Percentiles rank a stretch among this genome's conserved stretches.
Evolutionary conservation across 2,113 vertebrate genomes (phyloP).

Genomic region (Silurus glanis): DNA sequence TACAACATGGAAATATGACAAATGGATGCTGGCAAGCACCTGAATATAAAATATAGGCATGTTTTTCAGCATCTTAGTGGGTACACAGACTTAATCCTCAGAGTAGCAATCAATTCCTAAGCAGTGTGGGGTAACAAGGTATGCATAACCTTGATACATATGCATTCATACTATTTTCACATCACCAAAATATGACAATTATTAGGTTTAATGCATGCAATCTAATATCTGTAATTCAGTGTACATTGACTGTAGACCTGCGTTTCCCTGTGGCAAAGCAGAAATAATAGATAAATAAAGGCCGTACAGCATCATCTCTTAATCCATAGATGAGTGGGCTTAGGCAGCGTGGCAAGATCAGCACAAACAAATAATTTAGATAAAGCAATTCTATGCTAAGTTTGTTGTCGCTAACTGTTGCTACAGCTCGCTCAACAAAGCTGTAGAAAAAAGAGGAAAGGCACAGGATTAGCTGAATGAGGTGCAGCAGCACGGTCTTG

Average conservation of each 20-base stretch:
- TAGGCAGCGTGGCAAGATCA: constrained; percentile 51
- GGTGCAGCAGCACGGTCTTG: constrained; percentile 36
- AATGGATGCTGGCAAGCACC: no score
- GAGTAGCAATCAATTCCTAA: neutral
- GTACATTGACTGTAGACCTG: constrained; percentile 23
- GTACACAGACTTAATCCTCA: no score
- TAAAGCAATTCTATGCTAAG: neutral
- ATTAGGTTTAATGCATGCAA: neutral
- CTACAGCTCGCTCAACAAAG: constrained; percentile 23
- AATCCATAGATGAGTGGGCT: constrained; percentile 58
- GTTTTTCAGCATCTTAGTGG: no score
- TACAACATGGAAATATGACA: no score
- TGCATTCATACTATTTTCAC: neutral
- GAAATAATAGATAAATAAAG: constrained; percentile 41
- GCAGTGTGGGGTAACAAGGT: neutral
- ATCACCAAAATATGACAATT: neutral
- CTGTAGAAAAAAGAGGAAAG: constrained; percentile 16
- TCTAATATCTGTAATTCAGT: neutral
- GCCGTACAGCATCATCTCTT: constrained; percentile 46
- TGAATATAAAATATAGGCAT: no score
- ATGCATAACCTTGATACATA: neutral
- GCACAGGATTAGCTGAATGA: constrained; percentile 46
- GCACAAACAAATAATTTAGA: constrained; percentile 39
- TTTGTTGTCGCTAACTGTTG: neutral
- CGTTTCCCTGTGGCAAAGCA: neutral